Conservation (phyloP, 2,888 invertebrate species). For the Apamea crenata region DNA sequence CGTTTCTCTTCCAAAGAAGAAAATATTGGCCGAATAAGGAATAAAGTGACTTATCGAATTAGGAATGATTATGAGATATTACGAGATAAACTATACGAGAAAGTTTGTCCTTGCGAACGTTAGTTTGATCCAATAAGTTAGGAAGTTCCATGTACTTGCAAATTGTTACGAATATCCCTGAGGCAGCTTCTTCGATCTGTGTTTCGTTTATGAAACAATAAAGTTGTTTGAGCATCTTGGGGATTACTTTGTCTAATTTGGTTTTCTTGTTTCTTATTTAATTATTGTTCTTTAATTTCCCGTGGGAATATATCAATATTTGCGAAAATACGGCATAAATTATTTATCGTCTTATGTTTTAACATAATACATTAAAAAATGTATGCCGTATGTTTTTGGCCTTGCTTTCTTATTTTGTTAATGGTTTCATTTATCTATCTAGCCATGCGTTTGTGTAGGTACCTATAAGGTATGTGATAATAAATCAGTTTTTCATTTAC, state of each 20-base stretch:
- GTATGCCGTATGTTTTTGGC: no score
- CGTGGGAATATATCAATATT: conserved; percentile 22
- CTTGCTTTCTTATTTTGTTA: neutral
- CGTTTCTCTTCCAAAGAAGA: conserved; percentile 36
- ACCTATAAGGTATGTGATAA: neutral
- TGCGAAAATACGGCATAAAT: neutral
- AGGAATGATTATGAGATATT: conserved; percentile 69
- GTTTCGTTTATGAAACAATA: conserved; percentile 62
- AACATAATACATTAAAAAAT: no score
- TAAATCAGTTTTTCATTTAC: neutral
- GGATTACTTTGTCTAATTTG: conserved; percentile 57
- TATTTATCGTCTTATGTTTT: neutral
- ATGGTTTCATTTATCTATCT: neutral
- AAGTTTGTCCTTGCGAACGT: conserved; percentile 65
- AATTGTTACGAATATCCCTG: conserved; percentile 62
- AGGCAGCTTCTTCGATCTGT: conserved; percentile 60
- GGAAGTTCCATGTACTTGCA: conserved; percentile 62
- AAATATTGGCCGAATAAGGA: conserved; percentile 51
- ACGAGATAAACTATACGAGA: conserved; percentile 66
- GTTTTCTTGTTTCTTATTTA: conserved; percentile 52
- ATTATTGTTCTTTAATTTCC: conserved; percentile 61
- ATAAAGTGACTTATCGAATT: conserved; percentile 66
- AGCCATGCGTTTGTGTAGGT: neutral
- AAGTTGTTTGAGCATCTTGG: conserved; percentile 52
- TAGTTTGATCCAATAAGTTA: conserved; percentile 69